Evolutionary conservation across 2,797 vertebrate species (phyloP).

Genomic region (Nasua narica): DNA sequence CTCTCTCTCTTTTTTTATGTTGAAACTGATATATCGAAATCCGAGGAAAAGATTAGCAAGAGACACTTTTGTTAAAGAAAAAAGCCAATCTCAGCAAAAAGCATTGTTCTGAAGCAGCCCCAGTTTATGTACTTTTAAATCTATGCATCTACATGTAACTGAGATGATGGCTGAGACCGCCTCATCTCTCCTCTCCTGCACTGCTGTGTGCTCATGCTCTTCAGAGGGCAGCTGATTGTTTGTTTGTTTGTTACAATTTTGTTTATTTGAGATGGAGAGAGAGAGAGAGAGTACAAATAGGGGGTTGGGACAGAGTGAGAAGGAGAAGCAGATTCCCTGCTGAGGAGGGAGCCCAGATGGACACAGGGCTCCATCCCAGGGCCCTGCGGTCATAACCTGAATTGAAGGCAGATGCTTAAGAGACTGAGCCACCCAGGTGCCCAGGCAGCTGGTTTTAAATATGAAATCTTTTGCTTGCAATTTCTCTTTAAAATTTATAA

Average conservation of each 20-base stretch:
- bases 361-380: neutral
- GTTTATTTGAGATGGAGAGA: neutral
- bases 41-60: neutral
- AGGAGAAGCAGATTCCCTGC: neutral
- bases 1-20: neutral
- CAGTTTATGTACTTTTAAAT: neutral
- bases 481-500: neutral
- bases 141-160: neutral
- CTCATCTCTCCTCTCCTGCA: neutral
- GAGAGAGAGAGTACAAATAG: neutral
- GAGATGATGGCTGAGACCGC: neutral
- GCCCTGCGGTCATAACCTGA: neutral
- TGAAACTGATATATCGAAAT: neutral
- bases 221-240: neutral
- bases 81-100: neutral
- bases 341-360: neutral
- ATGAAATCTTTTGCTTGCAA: neutral
- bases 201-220: neutral
- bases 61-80: neutral
- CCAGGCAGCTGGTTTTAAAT: neutral
- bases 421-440: neutral
- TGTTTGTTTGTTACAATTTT: neutral
- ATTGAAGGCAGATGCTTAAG: neutral
- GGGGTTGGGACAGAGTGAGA: neutral
- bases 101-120: neutral